Evolutionary conservation across 1,140 invertebrate species (phyloP), one percentile per base, ranked within the genome.

Genomic region (Aphaenogaster ashmeadi): DNA sequence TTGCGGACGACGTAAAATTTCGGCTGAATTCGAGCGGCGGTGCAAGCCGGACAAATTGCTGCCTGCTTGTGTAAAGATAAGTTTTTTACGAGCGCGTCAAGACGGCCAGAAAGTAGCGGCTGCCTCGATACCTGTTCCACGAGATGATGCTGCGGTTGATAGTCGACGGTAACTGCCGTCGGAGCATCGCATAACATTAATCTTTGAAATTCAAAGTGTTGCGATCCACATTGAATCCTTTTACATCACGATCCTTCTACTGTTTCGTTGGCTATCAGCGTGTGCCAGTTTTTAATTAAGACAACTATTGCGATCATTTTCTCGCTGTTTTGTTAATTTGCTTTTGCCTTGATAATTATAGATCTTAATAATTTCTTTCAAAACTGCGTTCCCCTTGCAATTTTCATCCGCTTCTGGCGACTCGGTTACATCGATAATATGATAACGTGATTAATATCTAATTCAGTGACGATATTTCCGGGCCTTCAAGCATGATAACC

Each of bases 21-120:
- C 58, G 47, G 69, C 18, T 44, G 41, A 50, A 41, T 66, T 36
- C 47, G 54, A 85, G 44, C 41, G 44, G 47, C 15, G 71, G 47
- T 7, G 56, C 15, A 41, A 84, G 41, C 11, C 5, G 54, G 69
- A 84, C 56, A 84, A 84, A 75, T 74, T 74, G 41, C 54, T 13
- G 33, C 4, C 69, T 75, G 80, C 41, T 50, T 50, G 54, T 56
- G 33, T 84, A 38, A 84, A 50, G 54, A 84, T 75, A 62, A 84
- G 80, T 75, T 74, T 84, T 75, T 84, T 62, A 84, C 27, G 52
- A 83, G 41, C 21, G 21, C 38, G 27, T 60, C 54, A 18, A 50
- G n/a, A 13, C 66, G 21, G n/a, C 27, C 13, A 21, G 80, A 47
- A 50, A 38, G 33, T 44, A n/a, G 21, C 41, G 41, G 27, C 54